Percentiles rank a stretch among this genome's conserved stretches.
These are phyloP conservation scores for Rhagoletis zephyria DNA, from an alignment of 1,140 invertebrate genomes.

Conservation along the genomic window DNA sequence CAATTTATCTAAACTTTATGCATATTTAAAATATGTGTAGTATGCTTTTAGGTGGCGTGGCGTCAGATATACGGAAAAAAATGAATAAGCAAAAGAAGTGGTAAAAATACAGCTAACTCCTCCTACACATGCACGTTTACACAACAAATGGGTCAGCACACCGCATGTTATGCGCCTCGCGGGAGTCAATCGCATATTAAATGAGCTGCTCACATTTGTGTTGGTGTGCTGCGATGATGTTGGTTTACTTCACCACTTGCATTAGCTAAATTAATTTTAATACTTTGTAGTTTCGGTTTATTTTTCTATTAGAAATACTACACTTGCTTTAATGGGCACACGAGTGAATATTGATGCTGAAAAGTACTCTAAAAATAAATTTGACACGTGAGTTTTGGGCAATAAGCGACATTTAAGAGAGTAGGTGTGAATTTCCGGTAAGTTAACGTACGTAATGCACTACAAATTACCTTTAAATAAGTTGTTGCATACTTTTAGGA, in stretches of 20 bases:
- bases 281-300: not conserved
- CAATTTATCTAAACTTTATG: conserved; percentile 50
- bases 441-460: too few species aligned
- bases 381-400: not conserved
- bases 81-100: too few species aligned
- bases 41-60: conserved; percentile 8
- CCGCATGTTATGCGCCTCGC: not conserved
- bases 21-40: conserved; percentile 40
- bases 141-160: not conserved
- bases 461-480: too few species aligned
- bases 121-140: not conserved
- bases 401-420: too few species aligned
- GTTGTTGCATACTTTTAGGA: too few species aligned
- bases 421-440: too few species aligned
- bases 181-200: not conserved
- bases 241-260: not conserved
- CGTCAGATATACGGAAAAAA: not conserved
- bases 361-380: conserved; percentile 3
- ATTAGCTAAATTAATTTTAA: conserved; percentile 54
- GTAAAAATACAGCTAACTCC: not conserved
- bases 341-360: not conserved
- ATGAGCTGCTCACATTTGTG: not conserved
- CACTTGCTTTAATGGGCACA: not conserved
- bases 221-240: not conserved
- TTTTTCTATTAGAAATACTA: not conserved